phyloP scores from a whole-genome alignment of 1,140 invertebrate genomes.

The Leptopilina clavipes region DNA sequence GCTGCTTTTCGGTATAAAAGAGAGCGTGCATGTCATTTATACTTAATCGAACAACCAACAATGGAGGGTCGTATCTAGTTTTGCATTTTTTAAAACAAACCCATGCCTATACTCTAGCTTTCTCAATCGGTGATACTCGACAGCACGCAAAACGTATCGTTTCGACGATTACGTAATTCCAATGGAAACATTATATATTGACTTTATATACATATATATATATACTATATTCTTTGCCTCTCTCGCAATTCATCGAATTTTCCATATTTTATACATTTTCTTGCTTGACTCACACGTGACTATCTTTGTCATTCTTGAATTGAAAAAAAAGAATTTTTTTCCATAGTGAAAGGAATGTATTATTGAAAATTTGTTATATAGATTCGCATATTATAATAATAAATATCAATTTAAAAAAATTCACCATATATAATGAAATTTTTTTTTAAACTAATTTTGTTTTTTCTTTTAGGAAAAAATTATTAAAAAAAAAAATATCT shows the following conservation, averaged over 20 bases:
- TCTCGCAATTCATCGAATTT: neutral
- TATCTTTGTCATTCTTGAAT: neutral
- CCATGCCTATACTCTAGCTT: slow-evolving; percentile 48
- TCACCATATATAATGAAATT: too few species aligned
- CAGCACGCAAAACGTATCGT: slow-evolving; percentile 54
- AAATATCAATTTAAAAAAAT: too few species aligned
- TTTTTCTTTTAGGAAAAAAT: too few species aligned
- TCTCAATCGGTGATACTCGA: slow-evolving; percentile 44
- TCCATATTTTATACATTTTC: neutral
- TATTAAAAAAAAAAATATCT: too few species aligned
- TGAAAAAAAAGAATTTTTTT: too few species aligned
- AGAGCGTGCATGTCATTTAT: slow-evolving; percentile 50
- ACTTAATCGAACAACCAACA: slow-evolving; percentile 49
- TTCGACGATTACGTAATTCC: slow-evolving; percentile 56
- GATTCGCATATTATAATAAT: neutral
- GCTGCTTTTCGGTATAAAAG: slow-evolving; percentile 36
- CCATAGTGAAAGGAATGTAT: too few species aligned
- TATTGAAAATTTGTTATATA: neutral
- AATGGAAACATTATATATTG: slow-evolving; percentile 47
- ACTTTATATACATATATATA: neutral
- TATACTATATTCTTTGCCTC: neutral
- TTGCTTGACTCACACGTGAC: neutral
- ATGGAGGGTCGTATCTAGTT: slow-evolving; percentile 48
- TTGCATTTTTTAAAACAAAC: slow-evolving; percentile 56
- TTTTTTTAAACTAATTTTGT: too few species aligned